A percentile compares a stretch with the other conserved stretches of the same genome.
Conservation (phyloP, 2,113 vertebrate species). For the Todiramphus chloris region DNA sequence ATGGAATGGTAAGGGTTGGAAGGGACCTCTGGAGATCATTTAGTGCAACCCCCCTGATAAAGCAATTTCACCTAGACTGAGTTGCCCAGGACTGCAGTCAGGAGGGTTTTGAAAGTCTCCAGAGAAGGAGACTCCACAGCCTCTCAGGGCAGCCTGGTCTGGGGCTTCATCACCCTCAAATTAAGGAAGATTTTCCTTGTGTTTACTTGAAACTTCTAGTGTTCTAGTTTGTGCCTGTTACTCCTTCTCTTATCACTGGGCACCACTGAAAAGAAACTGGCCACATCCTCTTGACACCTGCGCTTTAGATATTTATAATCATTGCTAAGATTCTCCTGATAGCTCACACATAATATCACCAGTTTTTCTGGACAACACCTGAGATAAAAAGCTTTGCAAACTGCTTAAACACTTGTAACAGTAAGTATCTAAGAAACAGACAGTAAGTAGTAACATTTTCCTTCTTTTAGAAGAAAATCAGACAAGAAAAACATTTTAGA, state of each 20-base stretch:
- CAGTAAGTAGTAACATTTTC: not conserved
- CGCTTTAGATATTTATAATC: not conserved
- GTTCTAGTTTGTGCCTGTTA: not conserved
- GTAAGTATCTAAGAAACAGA: not conserved
- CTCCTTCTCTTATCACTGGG: not conserved
- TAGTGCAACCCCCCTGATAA: not conserved
- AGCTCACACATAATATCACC: not conserved
- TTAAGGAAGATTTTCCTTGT: not conserved
- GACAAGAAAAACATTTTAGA: not conserved
- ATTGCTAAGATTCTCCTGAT: not conserved
- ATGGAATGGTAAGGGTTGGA: not conserved
- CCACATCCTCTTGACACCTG: not conserved
- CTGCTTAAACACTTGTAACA: not conserved
- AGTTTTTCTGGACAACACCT: not conserved
- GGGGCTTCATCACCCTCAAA: not conserved
- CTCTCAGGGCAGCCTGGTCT: not conserved
- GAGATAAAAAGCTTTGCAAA: not conserved
- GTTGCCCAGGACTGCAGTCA: not conserved
- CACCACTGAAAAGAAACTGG: not conserved
- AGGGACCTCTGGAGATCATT: not conserved
- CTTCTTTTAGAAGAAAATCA: not conserved
- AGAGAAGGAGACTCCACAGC: not conserved
- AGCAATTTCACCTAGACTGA: not conserved
- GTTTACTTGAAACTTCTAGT: not conserved
- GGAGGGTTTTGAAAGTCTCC: not conserved